Evolutionary conservation across 2,113 vertebrate species (phyloP).

Genomic region (Pao palembangensis): DNA sequence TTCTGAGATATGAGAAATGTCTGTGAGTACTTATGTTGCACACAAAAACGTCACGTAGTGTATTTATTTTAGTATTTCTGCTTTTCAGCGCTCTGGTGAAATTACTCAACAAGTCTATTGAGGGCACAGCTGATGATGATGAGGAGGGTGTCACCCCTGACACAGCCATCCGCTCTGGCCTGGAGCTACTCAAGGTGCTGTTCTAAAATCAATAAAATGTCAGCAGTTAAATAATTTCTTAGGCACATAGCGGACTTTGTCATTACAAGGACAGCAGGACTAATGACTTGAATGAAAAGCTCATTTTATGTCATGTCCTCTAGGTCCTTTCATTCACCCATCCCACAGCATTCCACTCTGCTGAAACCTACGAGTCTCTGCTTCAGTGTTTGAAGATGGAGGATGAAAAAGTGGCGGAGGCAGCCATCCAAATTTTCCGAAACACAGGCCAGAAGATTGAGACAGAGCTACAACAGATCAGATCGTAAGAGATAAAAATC

Average conservation of each 20-base stretch:
- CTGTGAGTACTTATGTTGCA: no score
- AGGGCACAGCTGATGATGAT: constrained; percentile 96
- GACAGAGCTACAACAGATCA: constrained; percentile 93
- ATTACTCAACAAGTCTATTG: constrained; percentile 97
- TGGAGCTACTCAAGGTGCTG: constrained; percentile 91
- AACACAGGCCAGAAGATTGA: constrained; percentile 99
- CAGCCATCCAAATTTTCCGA: constrained; percentile 98
- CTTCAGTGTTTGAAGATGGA: constrained; percentile 99
- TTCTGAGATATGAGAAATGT: no score
- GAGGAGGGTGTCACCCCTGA: constrained; percentile 98
- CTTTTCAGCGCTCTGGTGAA: constrained; percentile 90
- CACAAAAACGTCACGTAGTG: no score
- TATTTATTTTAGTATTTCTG: not conserved
- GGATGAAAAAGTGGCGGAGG: constrained; percentile 98
- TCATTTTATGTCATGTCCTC: not conserved
- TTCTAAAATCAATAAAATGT: not conserved
- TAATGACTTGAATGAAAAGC: no score
- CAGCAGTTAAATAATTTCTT: not conserved
- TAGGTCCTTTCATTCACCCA: constrained; percentile 98
- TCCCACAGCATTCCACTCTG: constrained; percentile 97
- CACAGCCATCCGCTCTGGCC: constrained; percentile 93
- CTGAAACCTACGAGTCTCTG: constrained; percentile 97
- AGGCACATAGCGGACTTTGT: not conserved
- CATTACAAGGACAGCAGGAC: not conserved
- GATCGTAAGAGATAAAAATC: constrained; percentile 80